Evolutionary conservation across 2,888 invertebrate species (phyloP).

Genomic region (Coleophora deauratella): DNA sequence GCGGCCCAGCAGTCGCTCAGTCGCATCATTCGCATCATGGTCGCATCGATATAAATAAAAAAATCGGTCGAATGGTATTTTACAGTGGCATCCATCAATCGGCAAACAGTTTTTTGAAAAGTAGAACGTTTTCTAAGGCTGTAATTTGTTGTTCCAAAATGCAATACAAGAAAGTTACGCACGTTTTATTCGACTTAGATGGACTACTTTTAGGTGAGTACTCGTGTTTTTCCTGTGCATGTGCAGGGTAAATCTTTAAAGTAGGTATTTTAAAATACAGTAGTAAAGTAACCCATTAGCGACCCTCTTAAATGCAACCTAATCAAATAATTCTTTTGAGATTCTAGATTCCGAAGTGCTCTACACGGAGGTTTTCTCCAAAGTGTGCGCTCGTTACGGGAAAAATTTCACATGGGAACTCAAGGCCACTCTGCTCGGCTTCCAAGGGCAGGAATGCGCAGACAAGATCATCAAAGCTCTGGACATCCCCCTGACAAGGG

Average conservation of each 20-base stretch:
- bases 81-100: too few relatives aligned
- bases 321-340: background rate
- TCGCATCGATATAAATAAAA: too few relatives aligned
- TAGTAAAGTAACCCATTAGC: too few relatives aligned
- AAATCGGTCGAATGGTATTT: too few relatives aligned
- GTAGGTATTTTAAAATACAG: too few relatives aligned
- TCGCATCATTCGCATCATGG: too few relatives aligned
- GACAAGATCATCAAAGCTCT: constrained; percentile 73
- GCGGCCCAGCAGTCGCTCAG: too few relatives aligned
- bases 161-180: constrained; percentile 64
- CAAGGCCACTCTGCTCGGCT: constrained; percentile 81
- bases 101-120: too few relatives aligned
- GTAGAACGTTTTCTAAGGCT: too few relatives aligned
- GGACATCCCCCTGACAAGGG: constrained; percentile 76
- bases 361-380: constrained; percentile 81
- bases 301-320: too few relatives aligned
- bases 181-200: constrained; percentile 76
- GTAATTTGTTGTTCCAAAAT: constrained; percentile 20
- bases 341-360: constrained; percentile 84
- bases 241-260: too few relatives aligned
- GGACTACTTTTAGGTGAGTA: constrained; percentile 70
- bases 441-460: constrained; percentile 77
- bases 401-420: constrained; percentile 86
- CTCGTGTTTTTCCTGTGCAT: too few relatives aligned
- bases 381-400: constrained; percentile 78